phyloP scores from a whole-genome alignment of 2,113 vertebrate genomes.

The Clarias batrachus region DNA sequence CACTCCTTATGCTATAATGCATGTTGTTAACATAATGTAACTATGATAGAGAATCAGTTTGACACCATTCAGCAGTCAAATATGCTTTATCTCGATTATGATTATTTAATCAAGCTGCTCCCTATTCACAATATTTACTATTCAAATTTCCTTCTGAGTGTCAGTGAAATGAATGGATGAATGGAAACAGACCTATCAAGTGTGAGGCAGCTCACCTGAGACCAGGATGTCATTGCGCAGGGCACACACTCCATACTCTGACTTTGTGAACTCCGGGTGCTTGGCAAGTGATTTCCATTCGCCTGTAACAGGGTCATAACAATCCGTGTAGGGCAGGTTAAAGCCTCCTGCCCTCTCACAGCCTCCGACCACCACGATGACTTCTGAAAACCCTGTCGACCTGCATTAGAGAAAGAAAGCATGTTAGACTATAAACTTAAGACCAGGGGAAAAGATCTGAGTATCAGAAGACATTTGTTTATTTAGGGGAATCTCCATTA shows the following conservation, averaged over 20 bases:
- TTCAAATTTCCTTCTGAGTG: neutral
- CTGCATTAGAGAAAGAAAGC: conserved; percentile 63
- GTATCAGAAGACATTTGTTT: neutral
- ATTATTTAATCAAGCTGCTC: neutral
- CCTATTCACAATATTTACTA: neutral
- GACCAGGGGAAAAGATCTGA: neutral
- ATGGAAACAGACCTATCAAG: neutral
- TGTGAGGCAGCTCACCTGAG: conserved; percentile 81
- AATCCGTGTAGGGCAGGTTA: conserved; percentile 96
- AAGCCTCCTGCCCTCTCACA: conserved; percentile 95
- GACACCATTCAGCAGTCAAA: neutral
- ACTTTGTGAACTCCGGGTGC: conserved; percentile 96
- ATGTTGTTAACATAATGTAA: neutral
- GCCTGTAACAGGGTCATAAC: conserved; percentile 94
- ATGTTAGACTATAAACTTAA: neutral
- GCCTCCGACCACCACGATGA: conserved; percentile 96
- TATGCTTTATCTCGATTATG: neutral
- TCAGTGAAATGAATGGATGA: neutral
- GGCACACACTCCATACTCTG: conserved; percentile 94
- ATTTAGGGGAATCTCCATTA: neutral
- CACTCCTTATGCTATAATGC: neutral
- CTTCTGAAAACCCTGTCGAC: conserved; percentile 95
- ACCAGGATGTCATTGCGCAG: conserved; percentile 97
- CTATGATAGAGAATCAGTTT: neutral
- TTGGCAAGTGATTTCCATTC: conserved; percentile 98